Evolutionary conservation across 2,797 vertebrate genomes (phyloP), one percentile per base, ranked within the genome.

Genomic region (Silurus lanzhouensis): DNA sequence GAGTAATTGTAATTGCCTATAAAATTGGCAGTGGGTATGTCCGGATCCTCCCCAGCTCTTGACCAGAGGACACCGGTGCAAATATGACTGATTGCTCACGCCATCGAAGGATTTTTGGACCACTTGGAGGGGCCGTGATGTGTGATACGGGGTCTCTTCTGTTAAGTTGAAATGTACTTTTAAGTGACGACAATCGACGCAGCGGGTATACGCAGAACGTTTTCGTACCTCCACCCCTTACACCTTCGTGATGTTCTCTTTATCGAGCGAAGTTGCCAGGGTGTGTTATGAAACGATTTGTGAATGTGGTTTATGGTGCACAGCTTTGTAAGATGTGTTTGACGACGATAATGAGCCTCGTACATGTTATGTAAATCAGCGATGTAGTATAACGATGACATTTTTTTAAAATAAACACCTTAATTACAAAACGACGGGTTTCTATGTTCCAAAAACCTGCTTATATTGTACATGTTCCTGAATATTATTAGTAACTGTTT

Each of bases 61-160:
- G 27, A 31, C 22, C 67, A 12, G 25, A 68, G 55, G 38, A 61
- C 61, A 78, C 19, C 46, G 27, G 44, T 80, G 57, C 1, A 46
- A 58, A 81, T 80, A n/a, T n/a, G 46, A 84, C 81, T 76, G 67
- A 85, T 78, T 74, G 68, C 19, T 57, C 68, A n/a, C 5, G 58
- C 72, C 83, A 86, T 52, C 61, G 67, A 46, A 67, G 9, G 76
- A 77, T 61, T 61, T 6, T 19, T 81, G 71, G 85, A 52, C 48
- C 46, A 6, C 4, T n/a, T 57, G 5, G 52, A 46, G 66, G 80
- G 72, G 83, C 67, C 60, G 20, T 27, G 7, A 38, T 83, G 76
- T 83, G 64, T 81, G 38, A 82, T 61, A 57, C n/a, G 38, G 70
- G 68, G 31, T 27, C 68, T 38, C 58, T 14, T 70, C 55, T 84